Evolutionary conservation across 2,113 vertebrate species (phyloP), one percentile per base, ranked within the genome.

Genomic region (Gracilinanus agilis): DNA sequence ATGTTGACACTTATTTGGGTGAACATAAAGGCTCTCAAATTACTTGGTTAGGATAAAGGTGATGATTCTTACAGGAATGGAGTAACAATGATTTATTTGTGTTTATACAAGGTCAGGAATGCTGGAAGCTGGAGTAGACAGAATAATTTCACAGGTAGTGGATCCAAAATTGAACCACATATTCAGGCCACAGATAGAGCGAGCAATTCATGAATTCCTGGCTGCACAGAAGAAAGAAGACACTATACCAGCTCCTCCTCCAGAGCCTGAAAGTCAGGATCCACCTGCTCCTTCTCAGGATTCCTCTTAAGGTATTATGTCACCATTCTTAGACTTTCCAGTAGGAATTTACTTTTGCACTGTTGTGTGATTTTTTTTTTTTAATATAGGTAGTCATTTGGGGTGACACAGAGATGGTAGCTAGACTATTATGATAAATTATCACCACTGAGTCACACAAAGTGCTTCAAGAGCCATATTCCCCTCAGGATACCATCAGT

Each of bases 131-230:
- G 99, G 98, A 98, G 99, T 99, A 98, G 99, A 99, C 99, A 99
- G 99, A 99, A 99, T 99, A 98, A 99, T 99, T 98, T 99, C 99
- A 99, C 99, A 99, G 99, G 99, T 99, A 98, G 99, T 99, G 98
- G 99, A 99, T 98, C 99, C 99, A 98, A 98, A 99, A 98, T 98
- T 99, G 95, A 98, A 99, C 98, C 99, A 99, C 99, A 99, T 99
- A 99, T 99, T 99, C 98, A 99, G 99, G 98, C 99, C 99, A 83
- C 99, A 99, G 98, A 99, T 99, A 99, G 99, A 99, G 98, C 99
- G 99, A 96, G 98, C 99, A 2, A 99, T 99, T 99, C 99, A 99
- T 98, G 99, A 99, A 96, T 99, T 99, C 98, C 98, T 99, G 98
- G 98, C 99, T 53, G 98, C 97, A 95, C 98, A 99, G 98, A 99